Evolutionary conservation across 2,797 vertebrate species (phyloP), one percentile per base, ranked within the genome.

Genomic region (Gobio occitaniae): DNA sequence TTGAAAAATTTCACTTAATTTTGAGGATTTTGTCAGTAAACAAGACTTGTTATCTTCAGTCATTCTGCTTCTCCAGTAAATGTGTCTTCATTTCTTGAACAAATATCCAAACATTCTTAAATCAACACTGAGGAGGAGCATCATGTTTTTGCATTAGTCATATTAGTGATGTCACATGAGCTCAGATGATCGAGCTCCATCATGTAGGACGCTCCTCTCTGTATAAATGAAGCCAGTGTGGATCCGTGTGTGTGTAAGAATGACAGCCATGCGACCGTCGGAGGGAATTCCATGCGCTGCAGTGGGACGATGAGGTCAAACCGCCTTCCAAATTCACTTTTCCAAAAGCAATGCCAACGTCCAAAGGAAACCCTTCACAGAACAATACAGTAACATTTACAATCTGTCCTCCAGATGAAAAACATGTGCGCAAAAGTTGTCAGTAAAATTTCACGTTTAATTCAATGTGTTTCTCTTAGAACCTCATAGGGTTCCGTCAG

Each of bases 261-360:
- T 91, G 92, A 78, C 85, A 92, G 89, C 90, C 91, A 94, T 94
- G 93, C 90, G 89, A 80, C 81, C 29, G 90, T 8, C 70, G 47
- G 81, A 84, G 63, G 71, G 66, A 82, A 82, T 86, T 86, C 74
- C 25, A 79, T 63, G 77, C 36, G n/a, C 47, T 66, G 44, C 47
- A 71, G 84, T 88, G 90, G 86, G 59, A 85, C 61, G 71, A 29
- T 9, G n/a, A 65, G 61, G 32, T 66, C 66, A 81, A 80, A 11
- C 47, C 48, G 19, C 2, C n/a, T 25, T n/a, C 11, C 70, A n/a
- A 11, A 75, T 38, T 15, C n/a, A 81, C 19, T 65, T 75, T 65
- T 75, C 56, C 70, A 36, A 21, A 36, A 44, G 15, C 25, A 6
- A 2, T n/a, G 44, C 29, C 63, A 68, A 56, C 4, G 15, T 16